Percentiles rank a stretch among this genome's conserved stretches.
These are phyloP conservation scores for Channa maculata DNA, from an alignment of 2,113 vertebrate genomes.

Conservation along the genomic window DNA sequence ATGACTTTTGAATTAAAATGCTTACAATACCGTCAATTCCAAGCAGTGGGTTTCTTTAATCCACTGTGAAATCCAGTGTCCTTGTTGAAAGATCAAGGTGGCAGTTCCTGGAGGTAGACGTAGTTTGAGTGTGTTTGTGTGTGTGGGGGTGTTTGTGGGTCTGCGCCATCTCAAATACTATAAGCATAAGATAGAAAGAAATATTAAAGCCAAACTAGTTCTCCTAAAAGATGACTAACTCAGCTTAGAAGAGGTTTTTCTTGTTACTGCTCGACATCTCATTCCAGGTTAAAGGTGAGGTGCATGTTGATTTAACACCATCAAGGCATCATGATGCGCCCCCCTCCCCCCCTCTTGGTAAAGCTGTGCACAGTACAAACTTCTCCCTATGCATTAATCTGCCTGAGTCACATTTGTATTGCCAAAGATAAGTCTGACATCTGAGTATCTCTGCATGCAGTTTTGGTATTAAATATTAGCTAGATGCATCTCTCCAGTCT, in stretches of 20 bases:
- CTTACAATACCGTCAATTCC: conserved; percentile 6
- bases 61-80: conserved; percentile 11
- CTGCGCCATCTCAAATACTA: no score
- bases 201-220: no score
- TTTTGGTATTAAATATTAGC: conserved; percentile 11
- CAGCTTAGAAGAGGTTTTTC: no score
- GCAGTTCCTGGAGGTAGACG: not conserved
- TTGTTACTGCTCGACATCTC: no score
- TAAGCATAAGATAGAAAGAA: no score
- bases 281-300: no score
- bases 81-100: conserved; percentile 22
- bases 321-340: not conserved
- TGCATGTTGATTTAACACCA: not conserved
- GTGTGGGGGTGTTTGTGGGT: not conserved
- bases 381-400: not conserved
- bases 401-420: no score
- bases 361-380: not conserved
- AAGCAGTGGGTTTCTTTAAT: conserved; percentile 8
- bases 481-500: conserved; percentile 11
- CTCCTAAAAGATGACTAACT: no score
- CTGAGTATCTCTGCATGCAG: conserved; percentile 19
- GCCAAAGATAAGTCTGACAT: no score
- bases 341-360: no score
- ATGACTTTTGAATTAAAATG: conserved; percentile 14
- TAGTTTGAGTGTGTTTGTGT: not conserved